Evolutionary conservation across 1,140 invertebrate genomes (phyloP).

Genomic region (Mycetomoellerius zeteki): DNA sequence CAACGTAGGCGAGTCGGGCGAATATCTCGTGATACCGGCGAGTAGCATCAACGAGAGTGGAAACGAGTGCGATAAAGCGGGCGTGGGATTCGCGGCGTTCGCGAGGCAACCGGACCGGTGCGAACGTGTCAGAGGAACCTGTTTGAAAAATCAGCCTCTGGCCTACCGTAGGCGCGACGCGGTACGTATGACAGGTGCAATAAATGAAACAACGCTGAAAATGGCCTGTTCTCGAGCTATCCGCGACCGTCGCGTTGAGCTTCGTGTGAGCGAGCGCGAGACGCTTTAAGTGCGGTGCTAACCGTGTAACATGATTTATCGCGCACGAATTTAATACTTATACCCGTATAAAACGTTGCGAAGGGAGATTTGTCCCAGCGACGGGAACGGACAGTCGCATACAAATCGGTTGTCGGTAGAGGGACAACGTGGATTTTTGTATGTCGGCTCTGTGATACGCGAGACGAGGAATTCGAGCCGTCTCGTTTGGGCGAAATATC

Average conservation of each 20-base stretch:
- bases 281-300: constrained; percentile 32
- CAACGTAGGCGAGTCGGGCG: constrained; percentile 79
- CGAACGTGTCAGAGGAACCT: constrained; percentile 81
- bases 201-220: constrained; percentile 53
- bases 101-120: constrained; percentile 85
- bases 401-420: constrained; percentile 42
- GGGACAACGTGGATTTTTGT: constrained; percentile 42
- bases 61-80: constrained; percentile 85
- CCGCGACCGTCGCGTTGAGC: constrained; percentile 9
- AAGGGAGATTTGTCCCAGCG: constrained; percentile 38
- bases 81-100: constrained; percentile 87
- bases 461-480: constrained; percentile 39
- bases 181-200: constrained; percentile 74
- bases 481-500: constrained; percentile 10
- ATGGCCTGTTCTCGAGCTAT: constrained; percentile 28
- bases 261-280: not conserved
- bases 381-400: constrained; percentile 40
- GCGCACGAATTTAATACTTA: constrained; percentile 63
- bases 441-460: constrained; percentile 50
- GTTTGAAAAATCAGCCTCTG: constrained; percentile 86
- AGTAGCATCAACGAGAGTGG: constrained; percentile 83
- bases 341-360: constrained; percentile 48
- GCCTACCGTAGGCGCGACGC: constrained; percentile 85
- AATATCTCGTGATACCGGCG: constrained; percentile 84
- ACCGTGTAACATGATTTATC: constrained; percentile 57